Evolutionary conservation across 2,888 invertebrate genomes (phyloP), one percentile per base, ranked within the genome.

Genomic region (Willowsia nigromaculata): DNA sequence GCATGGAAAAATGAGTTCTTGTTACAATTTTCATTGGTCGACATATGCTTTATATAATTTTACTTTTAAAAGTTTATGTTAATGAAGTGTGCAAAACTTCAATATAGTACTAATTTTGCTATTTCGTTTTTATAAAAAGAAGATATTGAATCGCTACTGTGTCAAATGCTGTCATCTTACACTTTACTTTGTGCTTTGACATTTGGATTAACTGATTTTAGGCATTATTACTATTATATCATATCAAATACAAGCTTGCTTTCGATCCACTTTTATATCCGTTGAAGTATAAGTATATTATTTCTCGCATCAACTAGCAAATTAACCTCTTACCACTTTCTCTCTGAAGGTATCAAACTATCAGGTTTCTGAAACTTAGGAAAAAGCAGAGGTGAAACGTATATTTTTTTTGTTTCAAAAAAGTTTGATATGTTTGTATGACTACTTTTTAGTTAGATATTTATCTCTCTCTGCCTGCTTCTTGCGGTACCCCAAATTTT

Each of bases 251-350:
- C n/a, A n/a, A 56, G 5, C 27, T 27, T 59, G 43, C 11, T 43
- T 43, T 1, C 43, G 43, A 1, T 68, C 4, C 40, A 18, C 37
- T 27, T 7, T 5, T 56, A 22, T 56, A 25, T 33, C 30, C 15
- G 7, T 53, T 22, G 5, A 5, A 56, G n/a, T n/a, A n/a, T n/a
- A 25, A 25, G 65, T 65, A 33, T 40, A n/a, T 81, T 62, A 81
- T 59, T 82, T 18, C 30, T 33, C 40, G 65, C 65, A 50, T 47
- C 82, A 82, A 47, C 78, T 62, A 27, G 30, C 71, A 86, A 86
- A 86, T 86, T 86, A 86, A 86, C 85, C 65, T 76, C 62, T 68
- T 37, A 7, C 27, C 33, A 82, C 30, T 37, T 65, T 40, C n/a
- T 30, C 82, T 18, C 11, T 78, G 78, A 85, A 56, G 50, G 15